Evolutionary conservation across 1,140 invertebrate species (phyloP), one percentile per base, ranked within the genome.

Genomic region (Rhyzopertha dominica): DNA sequence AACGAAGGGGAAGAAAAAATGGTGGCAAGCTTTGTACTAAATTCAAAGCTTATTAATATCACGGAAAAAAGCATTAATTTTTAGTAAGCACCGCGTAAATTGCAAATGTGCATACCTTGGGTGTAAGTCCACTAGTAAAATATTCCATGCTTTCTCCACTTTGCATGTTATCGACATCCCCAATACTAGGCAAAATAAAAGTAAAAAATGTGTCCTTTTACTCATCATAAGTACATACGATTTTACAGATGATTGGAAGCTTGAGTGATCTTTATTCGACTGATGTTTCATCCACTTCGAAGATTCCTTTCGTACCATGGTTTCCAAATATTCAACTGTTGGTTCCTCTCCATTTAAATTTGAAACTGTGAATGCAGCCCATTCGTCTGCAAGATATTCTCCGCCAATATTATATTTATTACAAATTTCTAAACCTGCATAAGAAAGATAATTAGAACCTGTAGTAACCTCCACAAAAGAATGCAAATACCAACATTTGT

Each of bases 281-380:
- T 29, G 16, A 20, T 34, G 26, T 13, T 68, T 62, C 32, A 29
- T 28, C 34, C 65, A 66, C 50, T 76, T 72, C 54, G 71, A 71
- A 56, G 80, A 72, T 65, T 79, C 75, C 67, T 76, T 80, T 49
- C 78, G 73, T 51, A 76, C 78, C 53, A 83, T 71, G 54, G 73
- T 64, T 38, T 72, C 66, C 20, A 83, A 66, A 54, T 72, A 68
- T 16, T 75, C 72, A 13, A 73, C 38, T 32, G 72, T 75, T 13
- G 79, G 79, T 18, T 74, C 63, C 0, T 72, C 73, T 12, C 76
- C 75, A 42, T 75, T 70, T 40, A 78, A 65, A 59, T 78, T 59
- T 9, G 79, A 79, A 41, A 79, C 63, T 51, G 76, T 77, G 51
- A 74, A 82, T 9, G 80, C 79, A 69, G 78, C 75, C 80, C 80